Conservation (phyloP, 2,797 vertebrate genomes). For the Rhinogobio ventralis region DNA sequence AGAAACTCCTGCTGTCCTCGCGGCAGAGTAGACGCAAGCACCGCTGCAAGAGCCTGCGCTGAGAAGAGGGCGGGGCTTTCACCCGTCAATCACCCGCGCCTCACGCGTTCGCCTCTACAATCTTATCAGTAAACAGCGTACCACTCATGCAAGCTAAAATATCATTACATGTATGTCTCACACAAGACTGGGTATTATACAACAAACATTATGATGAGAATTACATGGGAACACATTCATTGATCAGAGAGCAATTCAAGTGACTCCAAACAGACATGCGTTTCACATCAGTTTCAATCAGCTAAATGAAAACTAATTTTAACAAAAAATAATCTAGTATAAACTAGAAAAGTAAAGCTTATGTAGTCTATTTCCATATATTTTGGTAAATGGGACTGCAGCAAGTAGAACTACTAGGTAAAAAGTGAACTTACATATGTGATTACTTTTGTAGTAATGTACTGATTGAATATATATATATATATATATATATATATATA, state of each 20-base stretch:
- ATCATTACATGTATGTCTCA: background rate
- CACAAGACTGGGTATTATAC: background rate
- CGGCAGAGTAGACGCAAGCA: constrained; percentile 26
- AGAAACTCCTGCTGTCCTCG: constrained; percentile 22
- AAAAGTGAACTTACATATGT: background rate
- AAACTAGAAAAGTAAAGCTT: background rate
- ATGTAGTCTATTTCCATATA: background rate
- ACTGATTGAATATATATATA: no score
- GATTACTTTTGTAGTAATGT: no score
- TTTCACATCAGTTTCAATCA: background rate
- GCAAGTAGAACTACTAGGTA: background rate
- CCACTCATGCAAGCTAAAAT: background rate
- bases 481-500: no score
- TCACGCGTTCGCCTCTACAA: background rate
- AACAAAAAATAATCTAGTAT: no score
- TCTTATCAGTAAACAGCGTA: background rate
- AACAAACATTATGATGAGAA: constrained; percentile 63
- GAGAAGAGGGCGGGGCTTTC: constrained; percentile 24
- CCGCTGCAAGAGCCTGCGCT: constrained; percentile 18
- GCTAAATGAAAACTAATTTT: background rate
- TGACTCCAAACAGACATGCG: background rate
- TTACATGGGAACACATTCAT: constrained; percentile 1
- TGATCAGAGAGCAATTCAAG: background rate
- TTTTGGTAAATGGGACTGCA: background rate
- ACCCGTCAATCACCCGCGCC: constrained; percentile 9